Percentiles rank a stretch among this genome's conserved stretches.
phyloP scores from a whole-genome alignment of 1,140 invertebrate species.

The Papilio polytes region DNA sequence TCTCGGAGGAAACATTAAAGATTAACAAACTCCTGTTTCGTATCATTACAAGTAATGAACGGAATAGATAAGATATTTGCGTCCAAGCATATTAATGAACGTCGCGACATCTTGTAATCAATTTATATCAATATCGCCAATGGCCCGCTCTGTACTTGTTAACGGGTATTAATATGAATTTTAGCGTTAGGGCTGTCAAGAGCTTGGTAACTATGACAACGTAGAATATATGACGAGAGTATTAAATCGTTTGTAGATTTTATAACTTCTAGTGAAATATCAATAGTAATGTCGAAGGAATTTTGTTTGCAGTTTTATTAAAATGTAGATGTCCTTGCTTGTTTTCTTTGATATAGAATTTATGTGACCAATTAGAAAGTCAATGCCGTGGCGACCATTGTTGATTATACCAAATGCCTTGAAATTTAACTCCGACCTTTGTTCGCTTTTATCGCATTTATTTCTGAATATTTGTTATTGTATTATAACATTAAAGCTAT shows the following conservation, averaged over 20 bases:
- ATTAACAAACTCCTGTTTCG: conserved; percentile 59
- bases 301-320: conserved; percentile 17
- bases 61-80: conserved; percentile 75
- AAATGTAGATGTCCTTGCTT: conserved; percentile 3
- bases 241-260: background rate
- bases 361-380: conserved; percentile 55
- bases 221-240: too few species aligned
- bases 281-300: background rate
- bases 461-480: conserved; percentile 7
- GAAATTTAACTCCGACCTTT: conserved; percentile 24
- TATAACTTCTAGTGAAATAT: background rate
- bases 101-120: conserved; percentile 77
- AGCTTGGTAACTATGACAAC: background rate
- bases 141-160: conserved; percentile 74
- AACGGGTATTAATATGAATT: conserved; percentile 77
- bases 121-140: conserved; percentile 83
- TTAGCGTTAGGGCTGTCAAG: conserved; percentile 68
- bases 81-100: conserved; percentile 73
- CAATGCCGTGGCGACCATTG: conserved; percentile 51
- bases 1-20: conserved; percentile 55
- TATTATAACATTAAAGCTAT: background rate
- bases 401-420: conserved; percentile 22
- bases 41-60: conserved; percentile 71
- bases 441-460: conserved; percentile 17
- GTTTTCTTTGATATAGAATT: conserved; percentile 48